These are phyloP conservation scores for Indicator indicator DNA, from an alignment of 2,113 vertebrate species.

Conservation along the genomic window DNA sequence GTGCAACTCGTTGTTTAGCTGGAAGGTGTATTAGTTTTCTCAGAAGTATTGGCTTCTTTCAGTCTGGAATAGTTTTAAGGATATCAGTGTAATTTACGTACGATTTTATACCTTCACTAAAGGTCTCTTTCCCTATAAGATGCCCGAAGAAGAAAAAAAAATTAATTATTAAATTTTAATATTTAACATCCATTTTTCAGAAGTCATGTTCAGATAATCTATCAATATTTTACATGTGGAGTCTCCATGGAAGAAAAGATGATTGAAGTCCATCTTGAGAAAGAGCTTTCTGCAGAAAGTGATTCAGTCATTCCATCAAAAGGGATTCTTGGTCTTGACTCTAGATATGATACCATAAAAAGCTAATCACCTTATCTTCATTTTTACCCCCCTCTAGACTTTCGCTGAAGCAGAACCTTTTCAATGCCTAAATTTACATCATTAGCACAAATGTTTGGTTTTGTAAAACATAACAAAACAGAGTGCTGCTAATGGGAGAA, in stretches of 20 bases:
- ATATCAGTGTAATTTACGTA: background rate
- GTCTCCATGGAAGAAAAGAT: background rate
- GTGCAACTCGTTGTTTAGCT: background rate
- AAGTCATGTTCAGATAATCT: background rate
- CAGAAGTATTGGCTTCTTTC: background rate
- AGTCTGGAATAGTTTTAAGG: background rate
- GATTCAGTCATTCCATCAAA: slow-evolving; percentile 37
- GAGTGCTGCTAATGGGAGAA: background rate
- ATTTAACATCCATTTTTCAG: background rate
- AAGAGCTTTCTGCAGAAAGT: slow-evolving; percentile 61
- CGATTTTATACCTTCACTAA: background rate
- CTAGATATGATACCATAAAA: slow-evolving; percentile 16
- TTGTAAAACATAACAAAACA: slow-evolving; percentile 50
- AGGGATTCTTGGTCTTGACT: slow-evolving; percentile 27
- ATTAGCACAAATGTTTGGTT: slow-evolving; percentile 55
- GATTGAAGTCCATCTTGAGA: background rate
- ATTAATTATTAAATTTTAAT: background rate
- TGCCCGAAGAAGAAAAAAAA: background rate
- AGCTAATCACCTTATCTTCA: slow-evolving; percentile 18
- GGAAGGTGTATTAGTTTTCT: background rate
- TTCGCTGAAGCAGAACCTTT: slow-evolving; percentile 51
- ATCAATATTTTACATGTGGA: background rate
- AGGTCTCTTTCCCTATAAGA: background rate
- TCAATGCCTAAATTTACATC: slow-evolving; percentile 22
- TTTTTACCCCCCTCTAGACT: background rate